These are phyloP conservation scores for Serripes groenlandicus DNA, from an alignment of 2,888 invertebrate species.

Conservation along the genomic window DNA sequence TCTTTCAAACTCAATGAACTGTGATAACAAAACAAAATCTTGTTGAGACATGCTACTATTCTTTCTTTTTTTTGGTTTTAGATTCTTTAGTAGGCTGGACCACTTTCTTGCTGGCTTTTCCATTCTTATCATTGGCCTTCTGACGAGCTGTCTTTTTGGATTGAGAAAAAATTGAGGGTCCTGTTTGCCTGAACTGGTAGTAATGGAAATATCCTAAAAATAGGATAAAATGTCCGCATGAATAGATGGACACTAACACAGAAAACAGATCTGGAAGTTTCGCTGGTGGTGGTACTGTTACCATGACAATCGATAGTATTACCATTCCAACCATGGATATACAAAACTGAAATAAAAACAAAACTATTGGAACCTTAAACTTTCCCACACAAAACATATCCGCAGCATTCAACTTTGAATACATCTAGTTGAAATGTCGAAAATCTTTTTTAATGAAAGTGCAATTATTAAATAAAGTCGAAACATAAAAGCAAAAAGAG, in stretches of 20 bases:
- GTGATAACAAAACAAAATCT: background rate
- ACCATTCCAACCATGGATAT: conserved; percentile 90
- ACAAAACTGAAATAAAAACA: conserved; percentile 78
- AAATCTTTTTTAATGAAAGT: too few relatives aligned
- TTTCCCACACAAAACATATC: too few relatives aligned
- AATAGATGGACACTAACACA: conserved; percentile 93
- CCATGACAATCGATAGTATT: conserved; percentile 88
- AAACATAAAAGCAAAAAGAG: too few relatives aligned
- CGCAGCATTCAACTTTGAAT: too few relatives aligned
- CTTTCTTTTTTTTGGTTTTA: conserved; percentile 38
- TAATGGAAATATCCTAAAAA: conserved; percentile 85
- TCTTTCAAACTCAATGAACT: background rate
- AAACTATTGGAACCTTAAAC: too few relatives aligned
- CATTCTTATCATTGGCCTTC: background rate
- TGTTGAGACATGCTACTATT: background rate
- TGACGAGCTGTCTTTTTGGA: background rate
- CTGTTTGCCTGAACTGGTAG: conserved; percentile 73
- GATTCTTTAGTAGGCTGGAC: conserved; percentile 17
- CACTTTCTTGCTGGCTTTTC: conserved; percentile 12
- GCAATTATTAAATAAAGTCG: too few relatives aligned
- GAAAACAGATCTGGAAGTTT: conserved; percentile 94
- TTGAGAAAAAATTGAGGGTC: background rate
- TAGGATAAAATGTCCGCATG: conserved; percentile 93
- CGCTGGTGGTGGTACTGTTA: conserved; percentile 90
- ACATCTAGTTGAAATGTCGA: too few relatives aligned